Conservation (phyloP, 1,140 invertebrate genomes). For the Sweltsa coloradensis region DNA sequence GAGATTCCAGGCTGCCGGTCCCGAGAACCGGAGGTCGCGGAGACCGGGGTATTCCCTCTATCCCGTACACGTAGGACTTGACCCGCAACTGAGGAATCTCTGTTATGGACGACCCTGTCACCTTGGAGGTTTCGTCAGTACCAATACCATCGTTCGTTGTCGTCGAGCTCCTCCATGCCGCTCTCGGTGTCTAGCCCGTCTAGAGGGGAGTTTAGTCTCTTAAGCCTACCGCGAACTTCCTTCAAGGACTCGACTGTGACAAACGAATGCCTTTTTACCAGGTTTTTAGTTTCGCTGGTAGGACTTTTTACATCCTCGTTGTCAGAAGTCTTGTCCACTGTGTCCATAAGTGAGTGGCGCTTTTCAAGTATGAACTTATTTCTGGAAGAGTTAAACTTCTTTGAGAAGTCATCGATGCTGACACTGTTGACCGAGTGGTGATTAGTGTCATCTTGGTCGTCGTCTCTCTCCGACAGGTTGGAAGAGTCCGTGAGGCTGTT, state of each 20-base stretch:
- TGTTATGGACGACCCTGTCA: conserved; percentile 9
- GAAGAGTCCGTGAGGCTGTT: conserved; percentile 1
- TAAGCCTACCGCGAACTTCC: conserved; percentile 38
- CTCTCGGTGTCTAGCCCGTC: no score
- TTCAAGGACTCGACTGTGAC: conserved; percentile 43
- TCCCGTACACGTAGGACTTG: conserved; percentile 30
- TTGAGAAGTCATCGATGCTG: neutral
- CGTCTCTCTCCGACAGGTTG: neutral
- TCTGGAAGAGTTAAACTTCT: neutral
- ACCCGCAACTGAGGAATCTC: conserved; percentile 21
- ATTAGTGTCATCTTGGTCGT: neutral
- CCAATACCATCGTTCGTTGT: conserved; percentile 33
- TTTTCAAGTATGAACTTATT: no score
- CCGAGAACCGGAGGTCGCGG: conserved; percentile 27
- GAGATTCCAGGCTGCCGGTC: conserved; percentile 41
- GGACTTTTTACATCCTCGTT: no score
- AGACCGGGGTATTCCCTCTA: conserved; percentile 28
- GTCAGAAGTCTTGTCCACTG: no score
- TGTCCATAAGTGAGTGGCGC: no score
- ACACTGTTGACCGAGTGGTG: neutral
- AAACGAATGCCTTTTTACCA: conserved; percentile 29
- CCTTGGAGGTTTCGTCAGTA: conserved; percentile 20
- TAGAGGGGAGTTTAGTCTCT: conserved; percentile 21
- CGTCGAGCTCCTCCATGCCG: conserved; percentile 19
- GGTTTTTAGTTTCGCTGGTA: conserved; percentile 13